Evolutionary conservation across 1,140 invertebrate genomes (phyloP).

Genomic region (Ditylenchus dipsaci): DNA sequence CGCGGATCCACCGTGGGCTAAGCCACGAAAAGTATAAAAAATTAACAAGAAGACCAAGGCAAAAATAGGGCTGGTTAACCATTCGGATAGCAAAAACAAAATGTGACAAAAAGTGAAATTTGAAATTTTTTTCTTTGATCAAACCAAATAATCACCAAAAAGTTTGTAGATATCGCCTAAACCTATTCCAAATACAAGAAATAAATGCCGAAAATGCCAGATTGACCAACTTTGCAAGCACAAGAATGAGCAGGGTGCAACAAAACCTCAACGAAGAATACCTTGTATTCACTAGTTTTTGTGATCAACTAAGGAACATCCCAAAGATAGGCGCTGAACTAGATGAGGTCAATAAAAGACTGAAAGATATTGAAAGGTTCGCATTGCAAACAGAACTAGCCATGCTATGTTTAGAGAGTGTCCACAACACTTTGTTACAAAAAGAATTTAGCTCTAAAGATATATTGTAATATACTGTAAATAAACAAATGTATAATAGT

Average conservation of each 20-base stretch:
- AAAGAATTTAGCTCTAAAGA: too few relatives aligned
- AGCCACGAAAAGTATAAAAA: too few relatives aligned
- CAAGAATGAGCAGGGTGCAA: slow-evolving; percentile 36
- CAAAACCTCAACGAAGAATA: slow-evolving; percentile 27
- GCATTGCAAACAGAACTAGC: background rate
- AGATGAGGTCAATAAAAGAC: background rate
- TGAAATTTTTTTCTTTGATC: too few relatives aligned
- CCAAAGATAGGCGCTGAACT: background rate
- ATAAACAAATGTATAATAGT: too few relatives aligned
- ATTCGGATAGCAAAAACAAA: too few relatives aligned
- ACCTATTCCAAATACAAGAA: slow-evolving; percentile 33
- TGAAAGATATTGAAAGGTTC: background rate
- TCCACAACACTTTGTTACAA: too few relatives aligned
- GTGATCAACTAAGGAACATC: background rate
- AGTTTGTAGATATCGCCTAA: slow-evolving; percentile 27
- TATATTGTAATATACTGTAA: too few relatives aligned
- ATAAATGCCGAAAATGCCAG: slow-evolving; percentile 26
- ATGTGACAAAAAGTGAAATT: too few relatives aligned
- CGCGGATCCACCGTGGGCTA: too few relatives aligned
- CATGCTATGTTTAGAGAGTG: background rate
- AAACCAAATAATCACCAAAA: background rate
- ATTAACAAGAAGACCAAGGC: too few relatives aligned
- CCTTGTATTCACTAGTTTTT: background rate
- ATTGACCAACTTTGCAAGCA: slow-evolving; percentile 30
- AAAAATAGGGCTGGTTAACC: too few relatives aligned